These are phyloP conservation scores for Lepilemur ruficaudatus DNA, from an alignment of 2,797 vertebrate species.

Conservation along the genomic window DNA sequence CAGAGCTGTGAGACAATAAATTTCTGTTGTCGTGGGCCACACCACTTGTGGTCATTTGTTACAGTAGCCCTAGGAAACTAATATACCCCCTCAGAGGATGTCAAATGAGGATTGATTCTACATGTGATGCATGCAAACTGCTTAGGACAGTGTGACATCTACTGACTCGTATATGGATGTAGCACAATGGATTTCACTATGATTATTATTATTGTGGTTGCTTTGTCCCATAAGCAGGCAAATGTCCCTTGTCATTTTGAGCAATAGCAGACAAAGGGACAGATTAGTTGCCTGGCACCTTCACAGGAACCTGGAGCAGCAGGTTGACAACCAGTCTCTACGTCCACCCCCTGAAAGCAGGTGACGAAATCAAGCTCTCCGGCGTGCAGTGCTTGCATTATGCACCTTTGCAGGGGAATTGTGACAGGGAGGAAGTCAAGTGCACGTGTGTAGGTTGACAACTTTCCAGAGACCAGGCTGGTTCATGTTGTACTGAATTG, in stretches of 20 bases:
- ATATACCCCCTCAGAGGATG: neutral
- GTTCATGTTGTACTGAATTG: neutral
- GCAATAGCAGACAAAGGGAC: neutral
- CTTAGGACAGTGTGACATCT: neutral
- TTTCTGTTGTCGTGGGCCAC: neutral
- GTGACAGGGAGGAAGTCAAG: neutral
- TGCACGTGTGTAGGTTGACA: neutral
- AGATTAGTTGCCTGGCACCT: neutral
- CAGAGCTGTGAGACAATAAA: neutral
- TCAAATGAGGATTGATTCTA: neutral
- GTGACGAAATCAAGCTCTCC: neutral
- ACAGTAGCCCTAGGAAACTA: neutral
- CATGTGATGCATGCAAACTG: too few species aligned
- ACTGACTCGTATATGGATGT: rapidly evolving
- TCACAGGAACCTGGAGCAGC: neutral
- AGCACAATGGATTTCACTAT: neutral
- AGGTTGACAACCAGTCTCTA: neutral
- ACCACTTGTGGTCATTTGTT: neutral
- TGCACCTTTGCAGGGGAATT: neutral
- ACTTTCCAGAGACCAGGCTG: neutral
- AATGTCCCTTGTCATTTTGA: neutral
- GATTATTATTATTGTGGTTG: neutral
- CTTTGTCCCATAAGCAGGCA: neutral
- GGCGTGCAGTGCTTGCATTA: rapidly evolving
- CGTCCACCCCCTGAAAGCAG: neutral